Evolutionary conservation across 2,797 vertebrate species (phyloP).

Genomic region (Sebastiscus albofasciatus): DNA sequence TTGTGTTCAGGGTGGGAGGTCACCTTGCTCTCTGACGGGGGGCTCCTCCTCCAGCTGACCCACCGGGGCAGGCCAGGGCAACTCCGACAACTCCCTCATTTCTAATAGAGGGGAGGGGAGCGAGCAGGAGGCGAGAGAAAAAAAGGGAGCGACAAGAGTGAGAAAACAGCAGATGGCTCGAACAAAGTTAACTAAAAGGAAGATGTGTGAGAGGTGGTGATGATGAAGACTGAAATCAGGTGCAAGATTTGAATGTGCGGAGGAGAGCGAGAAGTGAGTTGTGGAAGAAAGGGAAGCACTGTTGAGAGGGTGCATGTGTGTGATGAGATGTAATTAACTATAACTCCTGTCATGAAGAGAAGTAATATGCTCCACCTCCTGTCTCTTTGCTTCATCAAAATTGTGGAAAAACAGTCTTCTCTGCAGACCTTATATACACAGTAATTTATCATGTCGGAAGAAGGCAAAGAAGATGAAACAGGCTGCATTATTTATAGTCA

Average conservation of each 20-base stretch:
- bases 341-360: conserved; percentile 31
- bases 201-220: conserved; percentile 21
- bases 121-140: conserved; percentile 13
- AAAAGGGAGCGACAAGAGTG: conserved; percentile 37
- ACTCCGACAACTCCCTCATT: conserved; percentile 79
- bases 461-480: conserved; percentile 20
- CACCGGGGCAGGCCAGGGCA: conserved; percentile 83
- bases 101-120: conserved; percentile 62
- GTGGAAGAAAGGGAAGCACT: conserved; percentile 1
- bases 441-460: conserved; percentile 21
- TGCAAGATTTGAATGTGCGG: conserved; percentile 22
- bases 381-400: conserved; percentile 1
- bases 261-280: not conserved
- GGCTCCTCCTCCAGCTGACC: conserved; percentile 83
- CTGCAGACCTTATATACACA: conserved; percentile 9
- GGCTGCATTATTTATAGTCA: conserved; percentile 52
- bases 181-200: conserved; percentile 35
- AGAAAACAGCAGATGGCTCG: conserved; percentile 67
- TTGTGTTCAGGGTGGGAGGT: conserved; percentile 71
- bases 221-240: conserved; percentile 22
- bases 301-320: not conserved
- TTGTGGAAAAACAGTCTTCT: conserved; percentile 1
- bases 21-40: conserved; percentile 81
- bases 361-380: conserved; percentile 13
- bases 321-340: conserved; percentile 34